Base-by-base conservation (phyloP, 1,140 invertebrate genomes). In the Drosophila navojoa region DNA sequence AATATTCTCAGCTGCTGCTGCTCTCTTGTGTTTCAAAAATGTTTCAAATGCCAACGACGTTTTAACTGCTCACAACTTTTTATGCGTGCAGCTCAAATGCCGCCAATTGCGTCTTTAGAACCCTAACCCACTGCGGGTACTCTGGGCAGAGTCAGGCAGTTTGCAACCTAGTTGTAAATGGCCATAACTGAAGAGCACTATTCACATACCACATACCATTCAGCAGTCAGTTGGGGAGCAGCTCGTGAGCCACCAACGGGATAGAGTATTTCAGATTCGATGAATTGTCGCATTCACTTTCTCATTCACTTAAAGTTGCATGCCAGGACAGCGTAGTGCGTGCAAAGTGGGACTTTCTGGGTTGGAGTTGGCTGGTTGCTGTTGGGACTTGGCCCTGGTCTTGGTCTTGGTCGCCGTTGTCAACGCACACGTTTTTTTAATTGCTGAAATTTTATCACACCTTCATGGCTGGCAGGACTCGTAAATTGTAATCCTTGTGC, bases 361-460 rank as follows among this genome's bases (percentile, higher is more conserved):
- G 63, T 2, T 10, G 11, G 5, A 38, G 15, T 0, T 3, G 11
- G 15, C 9, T 6, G 38, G 25, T 57, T 60, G 11, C 53, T 44
- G 52, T 13, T 22, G 63, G 55, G 49, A 66, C 45, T 52, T 38
- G 29, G 53, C 53, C 44, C 71, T 67, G 44, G 52, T 75, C 53
- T 42, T 50, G 72, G 82, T 68, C 54, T 42, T 50, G 72, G 82
- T 68, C 54, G 76, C 62, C 59, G 76, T 89, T 87, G 79, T 90
- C 84, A 89, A 89, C 84, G 84, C 80, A 89, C 84, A 89, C 84
- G 84, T 89, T 89, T 89, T 89, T 89, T 89, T 89, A 89, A 89
- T 89, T 89, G 84, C 85, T 89, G 77, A 89, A 89, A 89, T 89
- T 89, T 89, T 89, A 89, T 89, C 84, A 89, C 84, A 89, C 84